Percentiles rank a stretch among this genome's conserved stretches.
These are phyloP conservation scores for Alectoris magna DNA, from an alignment of 2,797 vertebrate species.

Conservation along the genomic window DNA sequence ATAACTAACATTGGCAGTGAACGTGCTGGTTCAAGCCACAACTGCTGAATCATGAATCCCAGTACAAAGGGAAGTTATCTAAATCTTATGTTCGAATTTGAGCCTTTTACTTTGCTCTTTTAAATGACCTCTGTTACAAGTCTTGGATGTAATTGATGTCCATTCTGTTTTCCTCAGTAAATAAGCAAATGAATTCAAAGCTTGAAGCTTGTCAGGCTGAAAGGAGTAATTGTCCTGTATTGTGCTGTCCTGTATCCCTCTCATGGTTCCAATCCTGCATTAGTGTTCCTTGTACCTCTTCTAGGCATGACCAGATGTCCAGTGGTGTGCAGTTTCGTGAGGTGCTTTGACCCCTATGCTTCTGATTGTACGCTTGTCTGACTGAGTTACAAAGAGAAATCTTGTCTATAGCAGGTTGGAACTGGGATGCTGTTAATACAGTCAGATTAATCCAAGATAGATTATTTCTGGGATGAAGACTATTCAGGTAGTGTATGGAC, in stretches of 20 bases:
- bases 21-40: neutral
- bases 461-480: neutral
- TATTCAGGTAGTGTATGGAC: neutral
- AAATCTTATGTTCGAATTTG: neutral
- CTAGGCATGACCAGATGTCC: neutral
- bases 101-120: neutral
- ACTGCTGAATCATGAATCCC: neutral
- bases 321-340: neutral
- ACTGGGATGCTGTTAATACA: neutral
- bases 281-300: accelerated
- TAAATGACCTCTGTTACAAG: neutral
- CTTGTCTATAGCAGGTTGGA: neutral
- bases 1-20: neutral
- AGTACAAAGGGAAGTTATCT: accelerated
- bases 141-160: neutral
- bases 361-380: neutral
- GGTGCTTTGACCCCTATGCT: neutral
- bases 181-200: neutral
- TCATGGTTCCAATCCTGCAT: neutral
- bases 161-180: neutral
- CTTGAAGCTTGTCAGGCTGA: neutral
- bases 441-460: neutral
- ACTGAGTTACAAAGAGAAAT: neutral
- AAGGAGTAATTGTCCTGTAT: neutral
- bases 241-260: neutral